phyloP scores from a whole-genome alignment of 1,140 invertebrate genomes.

The Mylabris phalerata region DNA sequence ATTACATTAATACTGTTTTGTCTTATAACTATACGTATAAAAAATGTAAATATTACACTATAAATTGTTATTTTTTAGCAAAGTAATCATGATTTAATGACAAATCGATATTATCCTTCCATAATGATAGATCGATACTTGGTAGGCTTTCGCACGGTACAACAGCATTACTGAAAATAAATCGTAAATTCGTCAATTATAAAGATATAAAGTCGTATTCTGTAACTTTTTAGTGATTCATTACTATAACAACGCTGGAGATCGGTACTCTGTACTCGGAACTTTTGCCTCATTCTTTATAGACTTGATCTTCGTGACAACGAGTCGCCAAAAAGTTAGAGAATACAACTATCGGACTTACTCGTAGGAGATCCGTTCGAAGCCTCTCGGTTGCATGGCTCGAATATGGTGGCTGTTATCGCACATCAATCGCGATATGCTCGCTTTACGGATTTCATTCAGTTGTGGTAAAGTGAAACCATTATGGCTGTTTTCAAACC shows the following conservation, averaged over 20 bases:
- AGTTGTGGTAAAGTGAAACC: constrained; percentile 56
- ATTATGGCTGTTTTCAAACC: constrained; percentile 68
- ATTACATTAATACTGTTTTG: too few relatives aligned
- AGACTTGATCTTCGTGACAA: too few relatives aligned
- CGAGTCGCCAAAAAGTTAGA: too few relatives aligned
- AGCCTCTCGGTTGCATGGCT: constrained; percentile 65
- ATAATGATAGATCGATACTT: constrained; percentile 56
- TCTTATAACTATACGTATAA: too few relatives aligned
- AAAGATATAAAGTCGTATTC: background rate
- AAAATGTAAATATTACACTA: too few relatives aligned
- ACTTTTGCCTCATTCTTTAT: too few relatives aligned
- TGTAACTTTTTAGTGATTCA: too few relatives aligned
- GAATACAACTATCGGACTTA: constrained; percentile 40
- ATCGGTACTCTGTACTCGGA: too few relatives aligned
- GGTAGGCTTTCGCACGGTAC: constrained; percentile 58
- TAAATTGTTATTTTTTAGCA: too few relatives aligned
- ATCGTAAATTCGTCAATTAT: background rate
- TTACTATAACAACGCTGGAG: too few relatives aligned
- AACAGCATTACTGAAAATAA: constrained; percentile 58
- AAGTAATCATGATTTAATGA: too few relatives aligned
- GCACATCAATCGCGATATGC: constrained; percentile 77
- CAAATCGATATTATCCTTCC: constrained; percentile 45
- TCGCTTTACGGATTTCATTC: constrained; percentile 73
- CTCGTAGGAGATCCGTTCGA: constrained; percentile 51
- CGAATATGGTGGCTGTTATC: constrained; percentile 74